A percentile compares a stretch with the other conserved stretches of the same genome.
phyloP scores from a whole-genome alignment of 2,797 vertebrate genomes.

The Vultur gryphus region DNA sequence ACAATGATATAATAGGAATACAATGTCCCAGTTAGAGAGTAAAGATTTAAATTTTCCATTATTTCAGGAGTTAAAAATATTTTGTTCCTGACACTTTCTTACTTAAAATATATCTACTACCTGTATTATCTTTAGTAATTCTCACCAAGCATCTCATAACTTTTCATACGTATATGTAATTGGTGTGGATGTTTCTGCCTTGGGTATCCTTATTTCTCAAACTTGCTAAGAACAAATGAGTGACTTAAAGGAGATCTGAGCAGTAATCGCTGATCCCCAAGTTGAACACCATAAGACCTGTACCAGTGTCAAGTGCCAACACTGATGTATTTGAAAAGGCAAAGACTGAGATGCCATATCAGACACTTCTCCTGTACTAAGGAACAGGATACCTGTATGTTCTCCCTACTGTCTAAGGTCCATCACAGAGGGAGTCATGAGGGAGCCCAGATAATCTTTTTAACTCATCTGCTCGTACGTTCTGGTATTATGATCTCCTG shows the following conservation, averaged over 20 bases:
- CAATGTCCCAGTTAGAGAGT: fast-evolving
- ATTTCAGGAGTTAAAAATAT: not conserved
- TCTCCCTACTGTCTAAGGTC: conserved; percentile 39
- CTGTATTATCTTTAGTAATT: not conserved
- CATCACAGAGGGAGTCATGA: conserved; percentile 23
- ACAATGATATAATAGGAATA: not conserved
- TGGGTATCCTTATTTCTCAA: not conserved
- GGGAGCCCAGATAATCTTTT: conserved; percentile 44
- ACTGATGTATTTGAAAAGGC: conserved; percentile 51
- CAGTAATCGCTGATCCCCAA: conserved; percentile 15
- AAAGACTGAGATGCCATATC: conserved; percentile 12
- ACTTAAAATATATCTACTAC: not conserved
- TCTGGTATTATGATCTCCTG: conserved; percentile 45
- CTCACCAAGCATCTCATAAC: not conserved
- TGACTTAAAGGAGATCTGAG: conserved; percentile 34
- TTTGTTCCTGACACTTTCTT: not conserved
- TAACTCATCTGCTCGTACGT: not conserved
- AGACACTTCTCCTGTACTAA: conserved; percentile 1
- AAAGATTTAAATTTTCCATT: not conserved
- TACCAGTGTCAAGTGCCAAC: conserved; percentile 43
- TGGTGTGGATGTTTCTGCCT: not conserved
- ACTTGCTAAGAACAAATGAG: conserved; percentile 29
- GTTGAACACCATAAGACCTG: not conserved
- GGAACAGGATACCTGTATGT: conserved; percentile 18
- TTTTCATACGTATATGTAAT: not conserved